Evolutionary conservation across 2,113 vertebrate species (phyloP).

Genomic region (Edolisoma coerulescens): DNA sequence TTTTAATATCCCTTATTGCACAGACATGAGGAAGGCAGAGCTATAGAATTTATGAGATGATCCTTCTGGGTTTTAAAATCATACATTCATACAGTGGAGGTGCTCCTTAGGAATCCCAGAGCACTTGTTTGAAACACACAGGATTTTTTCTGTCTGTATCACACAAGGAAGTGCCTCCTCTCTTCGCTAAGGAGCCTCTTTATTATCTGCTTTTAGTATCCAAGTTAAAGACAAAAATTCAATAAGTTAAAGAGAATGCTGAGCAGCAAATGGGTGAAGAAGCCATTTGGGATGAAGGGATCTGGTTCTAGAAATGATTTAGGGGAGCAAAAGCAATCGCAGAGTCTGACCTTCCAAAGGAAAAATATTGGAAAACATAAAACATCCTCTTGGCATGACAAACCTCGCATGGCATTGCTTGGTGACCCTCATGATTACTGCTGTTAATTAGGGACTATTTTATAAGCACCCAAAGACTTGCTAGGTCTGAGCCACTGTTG

Average conservation of each 20-base stretch:
- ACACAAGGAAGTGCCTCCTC: not conserved
- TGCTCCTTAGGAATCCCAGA: not conserved
- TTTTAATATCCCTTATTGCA: not conserved
- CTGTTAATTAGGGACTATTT: not conserved
- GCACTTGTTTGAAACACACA: not conserved
- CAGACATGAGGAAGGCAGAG: not conserved
- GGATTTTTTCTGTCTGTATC: not conserved
- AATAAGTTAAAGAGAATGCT: not conserved
- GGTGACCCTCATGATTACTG: not conserved
- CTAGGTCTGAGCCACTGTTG: conserved; percentile 23
- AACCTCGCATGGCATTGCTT: not conserved
- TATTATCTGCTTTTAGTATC: not conserved
- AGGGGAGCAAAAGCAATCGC: not conserved
- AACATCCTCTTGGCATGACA: not conserved
- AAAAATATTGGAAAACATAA: not conserved
- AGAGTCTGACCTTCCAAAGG: not conserved
- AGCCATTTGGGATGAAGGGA: not conserved
- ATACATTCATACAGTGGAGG: not conserved
- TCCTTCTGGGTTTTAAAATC: not conserved
- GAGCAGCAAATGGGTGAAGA: not conserved
- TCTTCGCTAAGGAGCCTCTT: not conserved
- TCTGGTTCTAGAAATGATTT: not conserved
- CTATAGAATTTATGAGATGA: not conserved
- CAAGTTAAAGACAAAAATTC: not conserved
- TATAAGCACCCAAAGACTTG: not conserved